Base-by-base conservation (phyloP, 1,140 invertebrate species). In the Drosophila athabasca region DNA sequence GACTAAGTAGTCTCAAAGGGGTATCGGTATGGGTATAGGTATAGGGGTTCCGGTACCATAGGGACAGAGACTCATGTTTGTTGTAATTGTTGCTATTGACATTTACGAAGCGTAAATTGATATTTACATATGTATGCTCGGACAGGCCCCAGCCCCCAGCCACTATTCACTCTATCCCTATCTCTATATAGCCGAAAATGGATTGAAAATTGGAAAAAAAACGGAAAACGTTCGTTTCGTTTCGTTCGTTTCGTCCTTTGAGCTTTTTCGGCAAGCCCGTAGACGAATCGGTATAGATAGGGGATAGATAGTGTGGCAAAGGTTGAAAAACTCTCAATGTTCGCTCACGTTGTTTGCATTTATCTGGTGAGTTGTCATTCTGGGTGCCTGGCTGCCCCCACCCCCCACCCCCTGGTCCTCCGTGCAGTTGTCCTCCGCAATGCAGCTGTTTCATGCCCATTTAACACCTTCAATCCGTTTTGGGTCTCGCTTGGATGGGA, bases 361-460 rank as follows among this genome's bases (percentile, higher is more conserved):
- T 85, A 65, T 87, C 87, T 85, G 82, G 69, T 87, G 82, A 82
- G 55, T 75, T 68, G 62, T 65, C 72, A 43, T 64, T 68, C 62
- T 60, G 59, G 24, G 3, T 26, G 24, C 24, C 24, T 26, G 24
- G 24, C 3, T 26, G 24, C 24, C 0, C 17, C 17, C 17, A 19
- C 17, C 17, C 17, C 17, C 24, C n/a, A n/a, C n/a, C 77, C 81
- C 80, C 62, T 35, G 55, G 55, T 67, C 67, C 69, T 67, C 67
- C 69, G 45, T 46, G 17, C 35, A 26, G 51, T 64, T 45, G 50
- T 64, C 62, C 39, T 73, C 69, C 46, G 82, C 82, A 87, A 60
- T 87, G 82, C 82, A 87, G 82, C 82, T 87, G 82, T 87, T 87
- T 87, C 79, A 87, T 87, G 82, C 82, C 82, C 82, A 88, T 88